These are phyloP conservation scores for Mesoclemmys tuberculata DNA, from an alignment of 2,113 vertebrate genomes.

Conservation along the genomic window DNA sequence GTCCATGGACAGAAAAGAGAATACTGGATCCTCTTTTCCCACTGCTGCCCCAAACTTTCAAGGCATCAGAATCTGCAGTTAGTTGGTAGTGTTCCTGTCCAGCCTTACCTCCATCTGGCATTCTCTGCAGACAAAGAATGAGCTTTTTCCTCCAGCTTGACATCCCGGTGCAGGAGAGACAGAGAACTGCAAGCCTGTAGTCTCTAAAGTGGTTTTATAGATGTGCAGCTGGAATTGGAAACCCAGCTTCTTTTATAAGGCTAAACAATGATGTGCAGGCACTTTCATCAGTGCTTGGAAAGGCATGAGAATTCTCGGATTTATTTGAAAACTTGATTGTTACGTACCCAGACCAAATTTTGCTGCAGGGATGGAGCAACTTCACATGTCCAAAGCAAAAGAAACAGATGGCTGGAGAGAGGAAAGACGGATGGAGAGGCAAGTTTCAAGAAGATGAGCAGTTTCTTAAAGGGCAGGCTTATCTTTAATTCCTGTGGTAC, in stretches of 20 bases:
- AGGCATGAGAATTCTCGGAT: background rate
- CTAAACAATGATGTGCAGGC: background rate
- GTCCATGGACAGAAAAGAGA: background rate
- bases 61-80: background rate
- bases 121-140: conserved; percentile 73
- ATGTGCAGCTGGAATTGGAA: conserved; percentile 28
- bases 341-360: conserved; percentile 41
- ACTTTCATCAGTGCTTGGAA: background rate
- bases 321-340: background rate
- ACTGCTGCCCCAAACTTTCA: background rate
- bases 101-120: conserved; percentile 79
- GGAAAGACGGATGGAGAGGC: conserved; percentile 30
- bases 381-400: conserved; percentile 32
- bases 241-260: conserved; percentile 9
- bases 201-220: background rate
- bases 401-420: conserved; percentile 60
- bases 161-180: conserved; percentile 60
- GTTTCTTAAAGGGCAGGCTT: conserved; percentile 48
- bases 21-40: background rate
- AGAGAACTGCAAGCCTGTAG: background rate
- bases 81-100: fast-evolving
- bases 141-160: conserved; percentile 79
- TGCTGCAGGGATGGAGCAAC: conserved; percentile 60
- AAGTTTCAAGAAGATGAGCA: conserved; percentile 27
- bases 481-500: conserved; percentile 4